These are phyloP conservation scores for Ruditapes philippinarum DNA, from an alignment of 1,140 invertebrate species.

Conservation along the genomic window DNA sequence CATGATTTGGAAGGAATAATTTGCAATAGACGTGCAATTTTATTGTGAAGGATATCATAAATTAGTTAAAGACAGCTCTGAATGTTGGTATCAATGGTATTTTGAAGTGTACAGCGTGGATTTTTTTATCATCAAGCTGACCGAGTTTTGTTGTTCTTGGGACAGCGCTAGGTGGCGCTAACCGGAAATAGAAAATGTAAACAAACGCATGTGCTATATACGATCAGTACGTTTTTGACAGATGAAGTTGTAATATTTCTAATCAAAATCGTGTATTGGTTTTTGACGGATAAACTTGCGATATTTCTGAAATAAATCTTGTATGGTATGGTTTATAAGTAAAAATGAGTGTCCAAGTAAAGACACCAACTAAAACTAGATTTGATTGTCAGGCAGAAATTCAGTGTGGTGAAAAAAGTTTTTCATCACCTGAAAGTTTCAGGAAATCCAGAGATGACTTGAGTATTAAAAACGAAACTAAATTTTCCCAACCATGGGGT, in stretches of 20 bases:
- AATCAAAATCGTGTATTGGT: too few relatives aligned
- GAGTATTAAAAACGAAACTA: slow-evolving; percentile 35
- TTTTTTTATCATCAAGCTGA: background rate
- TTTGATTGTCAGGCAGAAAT: slow-evolving; percentile 76
- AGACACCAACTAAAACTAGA: slow-evolving; percentile 78
- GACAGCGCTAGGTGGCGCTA: slow-evolving; percentile 50
- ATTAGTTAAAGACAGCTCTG: too few relatives aligned
- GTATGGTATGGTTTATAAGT: too few relatives aligned
- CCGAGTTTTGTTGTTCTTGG: slow-evolving; percentile 31
- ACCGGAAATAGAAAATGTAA: slow-evolving; percentile 62
- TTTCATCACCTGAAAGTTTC: slow-evolving; percentile 50
- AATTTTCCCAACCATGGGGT: slow-evolving; percentile 48
- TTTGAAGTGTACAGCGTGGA: background rate
- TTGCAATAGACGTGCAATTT: too few relatives aligned
- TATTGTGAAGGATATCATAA: too few relatives aligned
- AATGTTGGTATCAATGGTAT: background rate
- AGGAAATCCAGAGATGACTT: slow-evolving; percentile 34
- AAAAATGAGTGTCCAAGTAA: slow-evolving; percentile 82
- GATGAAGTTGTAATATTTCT: too few relatives aligned
- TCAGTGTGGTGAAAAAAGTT: slow-evolving; percentile 75
- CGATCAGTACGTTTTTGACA: background rate
- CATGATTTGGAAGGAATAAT: too few relatives aligned
- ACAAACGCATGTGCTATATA: slow-evolving; percentile 48
- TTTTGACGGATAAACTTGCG: too few relatives aligned
- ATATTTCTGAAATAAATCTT: too few relatives aligned